Base-by-base conservation (phyloP, 92 coral and sea anemone genomes). In the Palythoa grandiflora region DNA sequence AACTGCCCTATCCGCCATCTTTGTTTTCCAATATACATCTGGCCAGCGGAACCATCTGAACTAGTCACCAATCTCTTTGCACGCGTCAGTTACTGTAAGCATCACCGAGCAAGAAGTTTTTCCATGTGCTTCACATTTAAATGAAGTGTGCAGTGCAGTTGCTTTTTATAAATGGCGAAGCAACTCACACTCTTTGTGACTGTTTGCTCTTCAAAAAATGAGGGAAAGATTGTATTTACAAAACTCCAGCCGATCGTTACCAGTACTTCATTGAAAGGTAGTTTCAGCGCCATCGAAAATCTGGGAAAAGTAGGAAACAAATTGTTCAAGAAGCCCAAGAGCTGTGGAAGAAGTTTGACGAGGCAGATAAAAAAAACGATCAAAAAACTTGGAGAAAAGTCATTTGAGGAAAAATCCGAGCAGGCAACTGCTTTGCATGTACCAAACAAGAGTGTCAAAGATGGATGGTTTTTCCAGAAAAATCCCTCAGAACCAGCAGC, bases 51-150 rank as follows among this genome's bases (percentile, higher is more conserved):
- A 57, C 84, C 71, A 78, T 78, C 84, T 55, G 83, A 78, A 78
- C 83, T 54, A 78, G 83, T 78, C 83, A 12, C 71, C 71, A 78
- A 55, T 57, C 83, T 78, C 83, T 78, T 78, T 11, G 83, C 83
- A 78, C 36, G 20, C 70, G 83, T 37, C 71, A 78, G 70, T 55
- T 78, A 55, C 52, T n/a, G n/a, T n/a, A n/a, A n/a, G 70, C 83
- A 57, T 78, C 83, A 54, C 83, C 9, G 52, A 57, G n/a, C 65
- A 57, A 57, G 65, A 57, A 57, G 65, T 57, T 57, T 57, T 57
- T 57, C 65, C 65, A 57, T 57, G 65, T 57, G 65, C 65, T 57
- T 57, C n/a, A 12, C 65, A 57, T 57, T 57, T 8, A 57, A 57
- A 57, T 57, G 65, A 57, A 57, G 65, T 57, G 65, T 57, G 65